Evolutionary conservation across 2,113 vertebrate species (phyloP).

Genomic region (Blennius ocellaris): DNA sequence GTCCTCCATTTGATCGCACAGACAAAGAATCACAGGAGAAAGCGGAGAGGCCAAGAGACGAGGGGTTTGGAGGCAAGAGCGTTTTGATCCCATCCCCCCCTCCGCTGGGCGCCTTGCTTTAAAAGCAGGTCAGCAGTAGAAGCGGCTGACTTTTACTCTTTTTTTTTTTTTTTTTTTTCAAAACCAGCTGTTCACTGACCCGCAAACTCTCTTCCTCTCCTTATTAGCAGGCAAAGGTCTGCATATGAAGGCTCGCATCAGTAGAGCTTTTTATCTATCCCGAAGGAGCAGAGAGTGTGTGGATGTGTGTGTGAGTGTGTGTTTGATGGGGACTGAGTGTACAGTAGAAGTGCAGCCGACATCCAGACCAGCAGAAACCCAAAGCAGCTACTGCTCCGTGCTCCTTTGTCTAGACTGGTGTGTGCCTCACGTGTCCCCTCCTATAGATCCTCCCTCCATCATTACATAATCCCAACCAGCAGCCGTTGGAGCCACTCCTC

Average conservation of each 20-base stretch:
- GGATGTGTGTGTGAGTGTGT: too few species aligned
- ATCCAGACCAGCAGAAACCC: constrained; percentile 19
- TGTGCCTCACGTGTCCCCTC: constrained; percentile 68
- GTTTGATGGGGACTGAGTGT: too few species aligned
- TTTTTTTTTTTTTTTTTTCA: too few species aligned
- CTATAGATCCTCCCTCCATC: constrained; percentile 39
- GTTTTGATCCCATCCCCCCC: constrained; percentile 10
- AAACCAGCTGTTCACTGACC: constrained; percentile 31
- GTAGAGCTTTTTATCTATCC: constrained; percentile 42
- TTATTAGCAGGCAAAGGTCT: neutral
- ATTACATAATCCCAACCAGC: constrained; percentile 60
- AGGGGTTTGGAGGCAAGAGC: neutral
- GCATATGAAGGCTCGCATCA: constrained; percentile 14
- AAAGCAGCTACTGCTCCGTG: constrained; percentile 27
- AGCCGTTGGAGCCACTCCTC: neutral
- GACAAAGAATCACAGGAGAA: neutral
- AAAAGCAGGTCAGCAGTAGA: constrained; percentile 46
- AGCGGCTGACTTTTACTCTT: constrained; percentile 9
- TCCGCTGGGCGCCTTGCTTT: neutral
- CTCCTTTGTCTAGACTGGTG: constrained; percentile 60
- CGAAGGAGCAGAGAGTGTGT: too few species aligned
- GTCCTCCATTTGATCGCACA: neutral
- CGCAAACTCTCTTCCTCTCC: constrained; percentile 26
- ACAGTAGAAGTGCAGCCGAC: neutral
- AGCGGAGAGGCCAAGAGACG: neutral